These are phyloP conservation scores for Lomographa bimaculata DNA, from an alignment of 2,888 invertebrate genomes.

Conservation along the genomic window DNA sequence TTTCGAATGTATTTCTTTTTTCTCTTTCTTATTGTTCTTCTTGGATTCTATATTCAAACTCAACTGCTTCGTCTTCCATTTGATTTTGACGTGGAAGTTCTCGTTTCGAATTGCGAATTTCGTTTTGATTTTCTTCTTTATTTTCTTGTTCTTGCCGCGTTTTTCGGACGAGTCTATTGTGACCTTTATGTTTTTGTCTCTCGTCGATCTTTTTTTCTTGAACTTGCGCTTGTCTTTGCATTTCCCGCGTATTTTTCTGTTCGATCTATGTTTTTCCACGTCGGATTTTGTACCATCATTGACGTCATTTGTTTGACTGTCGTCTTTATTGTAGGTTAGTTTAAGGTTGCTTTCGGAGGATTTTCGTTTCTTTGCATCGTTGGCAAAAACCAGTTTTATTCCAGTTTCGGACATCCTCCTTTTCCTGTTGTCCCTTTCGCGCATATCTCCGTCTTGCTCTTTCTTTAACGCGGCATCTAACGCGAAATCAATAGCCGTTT, in stretches of 20 bases:
- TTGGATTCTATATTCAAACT: conserved; percentile 47
- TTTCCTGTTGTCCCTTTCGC: conserved; percentile 6
- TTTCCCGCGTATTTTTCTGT: conserved; percentile 1
- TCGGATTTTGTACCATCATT: no score
- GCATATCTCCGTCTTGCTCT: neutral
- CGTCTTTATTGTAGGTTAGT: no score
- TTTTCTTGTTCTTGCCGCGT: conserved; percentile 18
- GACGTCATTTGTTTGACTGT: no score
- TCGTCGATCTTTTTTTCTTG: conserved; percentile 6
- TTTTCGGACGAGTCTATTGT: conserved; percentile 26
- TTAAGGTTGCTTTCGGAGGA: conserved; percentile 10
- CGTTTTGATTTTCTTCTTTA: conserved; percentile 30
- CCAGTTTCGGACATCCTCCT: conserved; percentile 19
- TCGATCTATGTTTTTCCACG: no score
- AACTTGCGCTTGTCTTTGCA: conserved; percentile 6
- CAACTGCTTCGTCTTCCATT: conserved; percentile 47
- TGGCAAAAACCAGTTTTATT: conserved; percentile 7
- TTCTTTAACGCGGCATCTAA: conserved; percentile 11
- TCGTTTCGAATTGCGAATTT: conserved; percentile 41
- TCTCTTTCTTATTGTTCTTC: conserved; percentile 25
- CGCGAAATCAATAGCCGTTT: conserved; percentile 14
- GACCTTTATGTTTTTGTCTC: conserved; percentile 24
- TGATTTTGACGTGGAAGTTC: conserved; percentile 56
- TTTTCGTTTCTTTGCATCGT: conserved; percentile 18
- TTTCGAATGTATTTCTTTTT: conserved; percentile 22